A percentile compares a stretch with the other conserved stretches of the same genome.
phyloP scores from a whole-genome alignment of 2,797 vertebrate species.

The Acrossocheilus fasciatus region DNA sequence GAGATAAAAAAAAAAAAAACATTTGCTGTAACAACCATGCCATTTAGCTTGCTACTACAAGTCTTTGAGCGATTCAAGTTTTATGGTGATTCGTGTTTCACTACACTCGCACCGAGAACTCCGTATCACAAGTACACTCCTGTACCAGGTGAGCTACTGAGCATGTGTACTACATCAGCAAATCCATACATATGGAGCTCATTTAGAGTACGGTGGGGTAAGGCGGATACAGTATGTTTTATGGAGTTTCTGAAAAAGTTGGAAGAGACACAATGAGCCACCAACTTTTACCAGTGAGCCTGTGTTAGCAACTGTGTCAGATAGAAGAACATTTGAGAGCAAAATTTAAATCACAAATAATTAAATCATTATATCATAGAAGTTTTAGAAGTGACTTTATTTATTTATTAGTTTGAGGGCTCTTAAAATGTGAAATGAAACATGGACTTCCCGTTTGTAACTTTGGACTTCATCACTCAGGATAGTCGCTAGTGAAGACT shows the following conservation, averaged over 20 bases:
- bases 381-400: neutral
- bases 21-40: neutral
- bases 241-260: neutral
- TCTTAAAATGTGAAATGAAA: neutral
- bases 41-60: neutral
- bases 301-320: neutral
- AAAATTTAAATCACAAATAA: neutral
- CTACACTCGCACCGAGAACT: neutral
- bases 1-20: neutral
- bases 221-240: neutral
- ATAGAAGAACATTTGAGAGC: neutral
- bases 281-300: neutral
- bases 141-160: neutral
- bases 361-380: neutral
- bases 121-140: neutral
- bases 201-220: neutral
- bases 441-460: neutral
- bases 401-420: neutral
- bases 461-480: neutral
- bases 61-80: neutral
- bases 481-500: neutral
- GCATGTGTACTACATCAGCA: neutral
- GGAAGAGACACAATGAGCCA: neutral
- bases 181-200: neutral
- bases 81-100: neutral